A percentile compares a stretch with the other conserved stretches of the same genome.
Conservation (phyloP, 1,140 invertebrate species). For the Plectus sambesii region DNA sequence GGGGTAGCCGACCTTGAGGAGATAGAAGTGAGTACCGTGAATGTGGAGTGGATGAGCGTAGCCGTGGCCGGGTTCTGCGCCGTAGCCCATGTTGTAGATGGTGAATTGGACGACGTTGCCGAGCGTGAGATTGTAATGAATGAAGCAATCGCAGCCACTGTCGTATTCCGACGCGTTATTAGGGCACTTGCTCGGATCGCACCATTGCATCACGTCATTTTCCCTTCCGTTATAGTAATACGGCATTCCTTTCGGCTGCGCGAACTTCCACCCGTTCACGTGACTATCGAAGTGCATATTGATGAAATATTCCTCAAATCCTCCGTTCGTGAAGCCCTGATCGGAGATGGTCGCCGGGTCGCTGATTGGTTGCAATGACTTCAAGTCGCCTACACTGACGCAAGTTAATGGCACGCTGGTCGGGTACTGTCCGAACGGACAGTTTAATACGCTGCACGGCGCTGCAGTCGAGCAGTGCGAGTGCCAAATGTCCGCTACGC, state of each 20-base stretch:
- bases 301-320: constrained; percentile 36
- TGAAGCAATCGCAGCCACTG: constrained; percentile 34
- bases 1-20: constrained; percentile 39
- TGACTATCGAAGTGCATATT: constrained; percentile 45
- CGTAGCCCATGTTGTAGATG: constrained; percentile 44
- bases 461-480: constrained; percentile 24
- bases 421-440: constrained; percentile 34
- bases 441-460: constrained; percentile 34
- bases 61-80: constrained; percentile 26
- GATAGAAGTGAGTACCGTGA: constrained; percentile 39
- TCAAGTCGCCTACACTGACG: constrained; percentile 25
- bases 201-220: constrained; percentile 16
- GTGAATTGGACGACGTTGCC: constrained; percentile 38
- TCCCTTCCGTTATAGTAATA: constrained; percentile 33
- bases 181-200: constrained; percentile 25
- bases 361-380: constrained; percentile 23
- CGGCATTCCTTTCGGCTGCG: constrained; percentile 34
- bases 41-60: constrained; percentile 41
- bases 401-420: constrained; percentile 26
- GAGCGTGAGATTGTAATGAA: constrained; percentile 33
- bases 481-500: constrained; percentile 34
- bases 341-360: constrained; percentile 34
- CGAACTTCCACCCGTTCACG: constrained; percentile 36
- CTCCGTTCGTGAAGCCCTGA: constrained; percentile 22
- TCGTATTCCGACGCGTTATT: constrained; percentile 23